phyloP scores from a whole-genome alignment of 2,797 vertebrate genomes.

The Sebastes nivosus region DNA sequence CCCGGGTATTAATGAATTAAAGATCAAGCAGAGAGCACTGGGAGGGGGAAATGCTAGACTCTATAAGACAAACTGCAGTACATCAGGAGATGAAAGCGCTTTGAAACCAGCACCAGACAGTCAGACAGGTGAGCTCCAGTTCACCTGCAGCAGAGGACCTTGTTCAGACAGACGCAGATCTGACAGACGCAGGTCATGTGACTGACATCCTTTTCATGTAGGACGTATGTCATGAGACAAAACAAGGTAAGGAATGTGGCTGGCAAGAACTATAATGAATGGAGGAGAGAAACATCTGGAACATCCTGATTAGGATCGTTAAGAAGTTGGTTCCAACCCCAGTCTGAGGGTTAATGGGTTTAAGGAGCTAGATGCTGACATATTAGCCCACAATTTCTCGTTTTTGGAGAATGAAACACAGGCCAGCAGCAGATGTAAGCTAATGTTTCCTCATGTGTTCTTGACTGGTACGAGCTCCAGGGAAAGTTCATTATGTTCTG shows the following conservation, averaged over 20 bases:
- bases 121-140: constrained; percentile 61
- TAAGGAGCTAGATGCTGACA: neutral
- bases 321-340: neutral
- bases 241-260: neutral
- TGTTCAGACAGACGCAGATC: constrained; percentile 19
- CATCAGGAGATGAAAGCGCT: constrained; percentile 65
- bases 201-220: neutral
- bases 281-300: neutral
- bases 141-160: constrained; percentile 23
- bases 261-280: neutral
- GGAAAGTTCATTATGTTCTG: neutral
- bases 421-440: neutral
- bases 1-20: constrained; percentile 75
- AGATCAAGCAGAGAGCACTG: constrained; percentile 73
- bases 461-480: neutral
- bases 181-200: neutral
- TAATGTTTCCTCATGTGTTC: neutral
- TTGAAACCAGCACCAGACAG: constrained; percentile 53
- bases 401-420: neutral
- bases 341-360: neutral
- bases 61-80: constrained; percentile 54
- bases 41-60: constrained; percentile 62
- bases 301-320: neutral
- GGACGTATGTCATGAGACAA: neutral
- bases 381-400: neutral